Evolutionary conservation across 2,888 invertebrate species (phyloP), one percentile per base, ranked within the genome.

Genomic region (Galerucella nymphaeae): DNA sequence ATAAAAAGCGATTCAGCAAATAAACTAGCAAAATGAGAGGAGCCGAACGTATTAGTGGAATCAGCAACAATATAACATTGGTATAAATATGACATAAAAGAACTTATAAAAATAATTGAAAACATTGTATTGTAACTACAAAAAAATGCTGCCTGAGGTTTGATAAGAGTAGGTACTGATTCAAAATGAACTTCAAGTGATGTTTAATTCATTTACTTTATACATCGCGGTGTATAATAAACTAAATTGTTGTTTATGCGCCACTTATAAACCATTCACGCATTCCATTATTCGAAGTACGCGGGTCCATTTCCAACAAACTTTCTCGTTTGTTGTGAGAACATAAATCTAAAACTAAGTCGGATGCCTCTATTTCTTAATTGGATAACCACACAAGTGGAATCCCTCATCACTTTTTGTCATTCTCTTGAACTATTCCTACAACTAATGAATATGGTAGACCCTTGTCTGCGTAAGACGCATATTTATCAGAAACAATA

Each of bases 321-420:
- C 70, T 70, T 70, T 64, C 70, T 42, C 16, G 55, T 38, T 67
- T 61, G 61, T 67, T 67, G 59, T 61, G 67, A 67, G 63, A 45
- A 70, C 70, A 61, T 70, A 70, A 70, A 70, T 70, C 63, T 64
- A 64, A 64, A 70, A 64, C 70, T 70, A 63, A 68, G 66, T 66
- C 42, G 30, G 57, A 57, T 45, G 57, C 70, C 50, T 57, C 57
- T 64, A 70, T 70, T 70, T 70, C 70, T 70, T 70, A 70, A 70
- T 70, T 70, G 70, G 70, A 70, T 64, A 64, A 45, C 70, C 63
- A 64, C 64, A 70, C 70, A 70, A 70, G 70, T 70, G 63, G 64
- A 70, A 70, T 70, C 70, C 70, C 70, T 70, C 70, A 42, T 70
- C 70, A 70, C 57, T 70, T 70, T 70, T 70, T 70, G 70, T 70